Evolutionary conservation across 2,113 vertebrate species (phyloP).

Genomic region (Takifugu bimaculatus): DNA sequence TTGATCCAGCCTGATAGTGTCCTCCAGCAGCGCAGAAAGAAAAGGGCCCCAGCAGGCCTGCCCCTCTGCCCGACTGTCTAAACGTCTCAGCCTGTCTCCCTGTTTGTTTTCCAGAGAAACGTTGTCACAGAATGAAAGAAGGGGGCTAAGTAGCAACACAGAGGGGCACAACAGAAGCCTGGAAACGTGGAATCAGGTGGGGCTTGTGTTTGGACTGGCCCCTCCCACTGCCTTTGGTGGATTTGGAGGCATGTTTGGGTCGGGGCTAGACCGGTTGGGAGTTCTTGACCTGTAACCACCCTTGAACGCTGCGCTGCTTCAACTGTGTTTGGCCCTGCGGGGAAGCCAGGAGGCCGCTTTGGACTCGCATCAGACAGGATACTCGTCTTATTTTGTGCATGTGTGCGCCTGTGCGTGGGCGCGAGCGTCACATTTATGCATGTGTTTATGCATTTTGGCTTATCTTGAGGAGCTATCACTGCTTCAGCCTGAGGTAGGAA

Average conservation of each 20-base stretch:
- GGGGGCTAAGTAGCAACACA: conserved; percentile 29
- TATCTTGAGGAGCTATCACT: conserved; percentile 43
- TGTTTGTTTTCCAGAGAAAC: conserved; percentile 40
- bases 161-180: conserved; percentile 38
- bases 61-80: conserved; percentile 35
- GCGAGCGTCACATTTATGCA: conserved; percentile 7
- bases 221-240: conserved; percentile 15
- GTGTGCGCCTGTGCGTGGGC: not conserved
- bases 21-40: conserved; percentile 35
- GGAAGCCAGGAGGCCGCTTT: conserved; percentile 13
- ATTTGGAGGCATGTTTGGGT: conserved; percentile 10
- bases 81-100: conserved; percentile 42
- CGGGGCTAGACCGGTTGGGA: conserved; percentile 30
- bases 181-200: conserved; percentile 41
- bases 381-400: not conserved
- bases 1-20: conserved; percentile 55
- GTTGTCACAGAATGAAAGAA: conserved; percentile 26
- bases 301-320: conserved; percentile 14
- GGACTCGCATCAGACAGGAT: conserved; percentile 24
- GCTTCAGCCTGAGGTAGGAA: conserved; percentile 44
- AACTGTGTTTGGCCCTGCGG: conserved; percentile 41
- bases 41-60: conserved; percentile 50
- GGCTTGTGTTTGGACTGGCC: conserved; percentile 30
- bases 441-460: conserved; percentile 19
- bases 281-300: conserved; percentile 26